Percentiles rank a stretch among this genome's conserved stretches.
Evolutionary conservation across 2,113 vertebrate genomes (phyloP).

Genomic region (Mellivora capensis): DNA sequence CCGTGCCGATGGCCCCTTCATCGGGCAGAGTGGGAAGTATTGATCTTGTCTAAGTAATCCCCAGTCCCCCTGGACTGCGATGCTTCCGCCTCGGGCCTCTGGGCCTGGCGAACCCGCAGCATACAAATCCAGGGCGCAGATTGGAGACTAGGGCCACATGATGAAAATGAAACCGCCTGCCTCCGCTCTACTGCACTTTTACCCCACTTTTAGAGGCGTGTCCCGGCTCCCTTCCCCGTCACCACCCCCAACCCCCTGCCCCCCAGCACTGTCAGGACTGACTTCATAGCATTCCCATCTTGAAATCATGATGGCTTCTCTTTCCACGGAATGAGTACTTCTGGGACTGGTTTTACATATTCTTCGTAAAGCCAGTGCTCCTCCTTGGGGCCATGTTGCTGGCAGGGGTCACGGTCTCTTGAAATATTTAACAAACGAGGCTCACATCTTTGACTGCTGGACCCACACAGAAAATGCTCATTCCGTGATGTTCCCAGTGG

Average conservation of each 20-base stretch:
- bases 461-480: background rate
- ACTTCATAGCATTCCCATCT: background rate
- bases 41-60: conserved; percentile 1
- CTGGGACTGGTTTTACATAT: background rate
- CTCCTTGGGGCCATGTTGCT: background rate
- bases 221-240: fast-evolving
- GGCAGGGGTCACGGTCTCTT: background rate
- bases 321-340: background rate
- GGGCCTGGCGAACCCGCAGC: background rate
- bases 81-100: background rate
- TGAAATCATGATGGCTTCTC: background rate
- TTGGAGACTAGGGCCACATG: background rate
- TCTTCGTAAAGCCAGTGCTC: background rate
- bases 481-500: background rate
- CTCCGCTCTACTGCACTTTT: fast-evolving
- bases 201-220: background rate
- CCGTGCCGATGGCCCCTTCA: background rate
- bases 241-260: fast-evolving
- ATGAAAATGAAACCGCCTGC: background rate
- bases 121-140: conserved; percentile 10
- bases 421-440: background rate
- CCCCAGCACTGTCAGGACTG: background rate
- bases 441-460: background rate
- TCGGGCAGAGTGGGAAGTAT: background rate
- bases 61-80: background rate